Percentiles rank a stretch among this genome's conserved stretches.
phyloP scores from a whole-genome alignment of 2,888 invertebrate genomes.

The Ligdia adustata region DNA sequence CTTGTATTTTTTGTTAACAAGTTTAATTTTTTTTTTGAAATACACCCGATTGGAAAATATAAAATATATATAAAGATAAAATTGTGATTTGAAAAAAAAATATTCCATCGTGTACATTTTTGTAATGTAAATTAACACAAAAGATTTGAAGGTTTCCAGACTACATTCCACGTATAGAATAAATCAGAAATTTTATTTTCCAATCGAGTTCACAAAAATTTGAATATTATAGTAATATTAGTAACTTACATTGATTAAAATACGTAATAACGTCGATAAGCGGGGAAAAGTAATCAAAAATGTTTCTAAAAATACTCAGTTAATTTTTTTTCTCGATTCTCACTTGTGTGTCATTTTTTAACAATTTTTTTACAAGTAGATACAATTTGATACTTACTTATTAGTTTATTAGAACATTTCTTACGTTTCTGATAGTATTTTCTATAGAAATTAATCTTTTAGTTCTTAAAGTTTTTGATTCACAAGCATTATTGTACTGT shows the following conservation, averaged over 20 bases:
- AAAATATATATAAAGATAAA: not conserved
- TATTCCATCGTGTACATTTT: too few relatives aligned
- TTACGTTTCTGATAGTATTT: constrained; percentile 6
- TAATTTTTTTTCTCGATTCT: constrained; percentile 49
- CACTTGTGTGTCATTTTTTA: constrained; percentile 65
- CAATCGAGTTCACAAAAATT: constrained; percentile 13
- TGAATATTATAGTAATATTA: constrained; percentile 14
- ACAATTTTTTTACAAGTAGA: constrained; percentile 44
- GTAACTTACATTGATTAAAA: constrained; percentile 26
- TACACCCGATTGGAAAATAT: constrained; percentile 17
- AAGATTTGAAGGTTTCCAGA: not conserved
- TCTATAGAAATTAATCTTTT: too few relatives aligned
- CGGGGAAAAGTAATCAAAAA: constrained; percentile 51
- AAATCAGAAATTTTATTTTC: constrained; percentile 10
- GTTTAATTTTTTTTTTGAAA: constrained; percentile 7
- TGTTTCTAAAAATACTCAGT: constrained; percentile 63
- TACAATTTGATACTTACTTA: constrained; percentile 12
- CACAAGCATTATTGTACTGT: too few relatives aligned
- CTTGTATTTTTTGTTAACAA: constrained; percentile 15
- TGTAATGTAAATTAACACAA: too few relatives aligned
- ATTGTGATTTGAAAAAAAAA: too few relatives aligned
- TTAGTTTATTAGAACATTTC: constrained; percentile 2
- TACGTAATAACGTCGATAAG: constrained; percentile 27
- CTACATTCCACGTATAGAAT: not conserved
- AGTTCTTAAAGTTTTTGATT: too few relatives aligned